Evolutionary conservation across 2,888 invertebrate genomes (phyloP).

Genomic region (Tipula confusa): DNA sequence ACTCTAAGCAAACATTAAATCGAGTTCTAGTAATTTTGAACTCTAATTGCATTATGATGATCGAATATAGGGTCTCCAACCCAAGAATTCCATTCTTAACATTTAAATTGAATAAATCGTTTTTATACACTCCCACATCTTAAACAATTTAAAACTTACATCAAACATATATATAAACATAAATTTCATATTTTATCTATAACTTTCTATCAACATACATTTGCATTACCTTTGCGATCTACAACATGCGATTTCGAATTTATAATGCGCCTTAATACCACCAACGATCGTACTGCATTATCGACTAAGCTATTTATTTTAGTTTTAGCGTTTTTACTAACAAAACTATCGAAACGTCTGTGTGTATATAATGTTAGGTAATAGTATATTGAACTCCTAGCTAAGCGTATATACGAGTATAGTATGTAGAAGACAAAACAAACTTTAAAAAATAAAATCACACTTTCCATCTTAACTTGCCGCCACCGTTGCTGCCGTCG

Average conservation of each 20-base stretch:
- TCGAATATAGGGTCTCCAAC: not conserved
- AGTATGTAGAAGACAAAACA: not conserved
- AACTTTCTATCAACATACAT: not conserved
- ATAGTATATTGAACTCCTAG: not conserved
- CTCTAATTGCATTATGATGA: too few relatives aligned
- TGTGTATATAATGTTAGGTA: not conserved
- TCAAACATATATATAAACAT: not conserved
- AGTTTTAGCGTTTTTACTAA: not conserved
- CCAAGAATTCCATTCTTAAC: not conserved
- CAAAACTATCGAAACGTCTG: not conserved
- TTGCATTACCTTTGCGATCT: not conserved
- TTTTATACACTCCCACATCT: not conserved
- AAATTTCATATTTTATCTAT: not conserved
- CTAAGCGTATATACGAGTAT: too few relatives aligned
- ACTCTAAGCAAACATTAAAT: too few relatives aligned
- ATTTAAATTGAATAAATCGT: not conserved
- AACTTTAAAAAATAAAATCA: not conserved
- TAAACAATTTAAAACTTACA: not conserved
- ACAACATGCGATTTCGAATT: not conserved
- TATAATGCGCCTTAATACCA: not conserved
- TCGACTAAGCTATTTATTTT: not conserved
- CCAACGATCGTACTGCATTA: not conserved
- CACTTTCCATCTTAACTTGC: not conserved
- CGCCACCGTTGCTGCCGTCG: not conserved
- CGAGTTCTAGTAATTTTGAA: too few relatives aligned